Evolutionary conservation across 2,888 invertebrate genomes (phyloP).

Genomic region (Phaedon cochleariae): DNA sequence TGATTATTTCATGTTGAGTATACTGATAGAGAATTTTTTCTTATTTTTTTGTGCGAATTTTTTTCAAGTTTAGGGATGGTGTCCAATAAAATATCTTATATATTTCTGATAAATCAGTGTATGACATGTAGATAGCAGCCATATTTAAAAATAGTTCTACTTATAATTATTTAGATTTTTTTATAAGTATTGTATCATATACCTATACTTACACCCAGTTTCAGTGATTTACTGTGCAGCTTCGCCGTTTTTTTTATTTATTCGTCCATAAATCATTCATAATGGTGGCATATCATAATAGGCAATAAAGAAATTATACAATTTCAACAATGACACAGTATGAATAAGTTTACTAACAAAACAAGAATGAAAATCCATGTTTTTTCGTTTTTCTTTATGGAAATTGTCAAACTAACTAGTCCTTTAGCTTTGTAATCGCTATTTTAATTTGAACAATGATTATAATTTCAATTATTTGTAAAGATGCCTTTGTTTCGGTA

Average conservation of each 20-base stretch:
- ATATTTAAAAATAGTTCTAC: slow-evolving; percentile 41
- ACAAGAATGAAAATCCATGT: slow-evolving; percentile 18
- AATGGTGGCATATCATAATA: slow-evolving; percentile 40
- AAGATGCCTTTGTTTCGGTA: slow-evolving; percentile 56
- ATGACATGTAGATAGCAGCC: slow-evolving; percentile 46
- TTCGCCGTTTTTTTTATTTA: slow-evolving; percentile 33
- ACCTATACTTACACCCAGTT: too few relatives aligned
- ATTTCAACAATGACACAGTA: slow-evolving; percentile 19
- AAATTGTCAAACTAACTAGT: slow-evolving; percentile 53
- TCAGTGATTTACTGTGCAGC: slow-evolving; percentile 31
- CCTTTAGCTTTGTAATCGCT: slow-evolving; percentile 55
- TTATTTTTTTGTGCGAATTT: neutral
- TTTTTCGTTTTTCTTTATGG: slow-evolving; percentile 34
- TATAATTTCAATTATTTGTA: slow-evolving; percentile 44
- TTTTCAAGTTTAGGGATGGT: neutral
- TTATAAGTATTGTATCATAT: slow-evolving; percentile 31
- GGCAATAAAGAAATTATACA: slow-evolving; percentile 33
- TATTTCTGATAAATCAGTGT: slow-evolving; percentile 38
- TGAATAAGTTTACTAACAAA: slow-evolving; percentile 54
- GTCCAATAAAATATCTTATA: neutral
- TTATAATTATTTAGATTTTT: slow-evolving; percentile 34
- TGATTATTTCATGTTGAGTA: too few relatives aligned
- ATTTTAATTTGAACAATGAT: slow-evolving; percentile 34
- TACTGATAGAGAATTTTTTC: neutral
- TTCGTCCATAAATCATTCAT: slow-evolving; percentile 9